Conservation (phyloP, 2,888 invertebrate species). For the Falcaria lacertinaria region DNA sequence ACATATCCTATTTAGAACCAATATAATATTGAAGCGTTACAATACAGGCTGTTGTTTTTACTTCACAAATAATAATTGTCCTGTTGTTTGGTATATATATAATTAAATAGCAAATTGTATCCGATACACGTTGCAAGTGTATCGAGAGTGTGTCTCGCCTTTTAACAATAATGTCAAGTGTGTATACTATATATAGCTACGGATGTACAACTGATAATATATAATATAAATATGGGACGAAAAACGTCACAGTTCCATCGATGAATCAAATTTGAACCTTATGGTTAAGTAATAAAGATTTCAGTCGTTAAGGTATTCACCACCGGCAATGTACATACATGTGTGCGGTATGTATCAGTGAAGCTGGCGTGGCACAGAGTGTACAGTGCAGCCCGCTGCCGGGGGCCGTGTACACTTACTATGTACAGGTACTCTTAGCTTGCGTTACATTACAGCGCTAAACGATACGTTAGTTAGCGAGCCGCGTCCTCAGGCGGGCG, state of each 20-base stretch:
- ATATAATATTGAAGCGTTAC: too few relatives aligned
- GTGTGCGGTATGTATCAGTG: too few relatives aligned
- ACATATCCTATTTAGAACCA: too few relatives aligned
- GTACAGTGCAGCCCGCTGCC: too few relatives aligned
- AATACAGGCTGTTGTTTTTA: too few relatives aligned
- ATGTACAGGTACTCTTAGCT: too few relatives aligned
- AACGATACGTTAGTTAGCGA: constrained; percentile 7
- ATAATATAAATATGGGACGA: not conserved
- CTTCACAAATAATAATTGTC: too few relatives aligned
- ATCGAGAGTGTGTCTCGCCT: not conserved
- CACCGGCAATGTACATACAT: too few relatives aligned
- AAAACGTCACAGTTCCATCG: not conserved
- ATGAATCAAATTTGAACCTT: constrained; percentile 1
- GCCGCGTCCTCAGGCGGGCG: constrained; percentile 12
- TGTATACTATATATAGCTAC: not conserved
- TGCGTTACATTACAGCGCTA: not conserved
- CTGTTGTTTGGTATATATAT: too few relatives aligned
- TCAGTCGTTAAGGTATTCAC: not conserved
- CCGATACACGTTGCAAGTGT: not conserved
- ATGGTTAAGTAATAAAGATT: not conserved
- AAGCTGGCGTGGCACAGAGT: too few relatives aligned
- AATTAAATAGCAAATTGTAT: not conserved
- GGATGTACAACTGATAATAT: not conserved
- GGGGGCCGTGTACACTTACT: too few relatives aligned
- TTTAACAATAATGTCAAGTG: not conserved